Conservation (phyloP, 2,113 vertebrate genomes). For the Psophia crepitans region DNA sequence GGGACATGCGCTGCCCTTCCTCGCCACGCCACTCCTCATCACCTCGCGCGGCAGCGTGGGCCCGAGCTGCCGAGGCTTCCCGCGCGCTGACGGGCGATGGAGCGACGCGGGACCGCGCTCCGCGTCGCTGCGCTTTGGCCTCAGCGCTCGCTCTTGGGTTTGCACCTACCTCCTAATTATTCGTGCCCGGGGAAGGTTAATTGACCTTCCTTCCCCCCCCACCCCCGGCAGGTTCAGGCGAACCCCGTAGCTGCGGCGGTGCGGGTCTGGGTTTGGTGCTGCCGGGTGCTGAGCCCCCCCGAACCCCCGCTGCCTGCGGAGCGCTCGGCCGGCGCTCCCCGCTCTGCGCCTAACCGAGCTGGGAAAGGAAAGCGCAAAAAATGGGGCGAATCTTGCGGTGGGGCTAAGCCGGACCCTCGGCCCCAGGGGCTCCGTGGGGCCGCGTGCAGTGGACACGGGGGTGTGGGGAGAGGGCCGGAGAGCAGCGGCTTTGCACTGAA, state of each 20-base stretch:
- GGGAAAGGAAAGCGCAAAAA: neutral
- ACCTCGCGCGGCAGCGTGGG: accelerated
- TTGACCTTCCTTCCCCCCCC: neutral
- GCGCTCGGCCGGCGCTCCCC: accelerated
- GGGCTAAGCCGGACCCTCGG: neutral
- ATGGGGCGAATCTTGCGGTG: accelerated
- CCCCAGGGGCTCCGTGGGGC: neutral
- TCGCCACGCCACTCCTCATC: neutral
- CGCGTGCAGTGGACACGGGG: accelerated
- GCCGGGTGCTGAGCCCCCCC: neutral
- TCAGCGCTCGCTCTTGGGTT: neutral
- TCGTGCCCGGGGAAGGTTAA: neutral
- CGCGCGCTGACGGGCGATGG: neutral
- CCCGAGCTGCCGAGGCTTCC: neutral
- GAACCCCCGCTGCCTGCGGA: accelerated
- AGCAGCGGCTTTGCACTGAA: neutral
- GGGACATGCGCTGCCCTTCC: neutral
- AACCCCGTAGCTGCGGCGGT: neutral
- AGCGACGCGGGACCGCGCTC: neutral
- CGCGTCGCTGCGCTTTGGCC: neutral
- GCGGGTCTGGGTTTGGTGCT: neutral
- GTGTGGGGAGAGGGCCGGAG: neutral
- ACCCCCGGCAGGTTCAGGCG: neutral
- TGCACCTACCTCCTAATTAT: neutral
- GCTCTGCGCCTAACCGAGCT: accelerated